Conservation (phyloP, 1,140 invertebrate genomes). For the Hesperophylax magnus region DNA sequence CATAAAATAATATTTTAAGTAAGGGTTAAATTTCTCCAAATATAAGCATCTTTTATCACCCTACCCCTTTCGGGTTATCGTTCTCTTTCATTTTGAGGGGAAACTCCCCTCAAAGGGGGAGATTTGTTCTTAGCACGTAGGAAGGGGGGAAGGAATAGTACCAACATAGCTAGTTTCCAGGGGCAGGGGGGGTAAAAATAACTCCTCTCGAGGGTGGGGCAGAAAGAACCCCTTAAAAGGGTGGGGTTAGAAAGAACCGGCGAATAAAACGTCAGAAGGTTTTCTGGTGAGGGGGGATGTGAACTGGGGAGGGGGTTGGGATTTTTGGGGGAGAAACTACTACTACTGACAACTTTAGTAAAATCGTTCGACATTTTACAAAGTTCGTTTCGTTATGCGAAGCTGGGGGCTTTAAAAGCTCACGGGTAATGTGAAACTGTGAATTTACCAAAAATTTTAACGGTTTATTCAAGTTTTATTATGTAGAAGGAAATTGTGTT, state of each 20-base stretch:
- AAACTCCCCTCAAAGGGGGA: constrained; percentile 4
- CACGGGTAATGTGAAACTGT: not conserved
- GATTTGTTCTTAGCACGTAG: constrained; percentile 33
- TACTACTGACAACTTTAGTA: constrained; percentile 29
- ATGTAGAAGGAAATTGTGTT: not conserved
- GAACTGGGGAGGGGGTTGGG: constrained; percentile 8
- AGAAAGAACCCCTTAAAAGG: constrained; percentile 23
- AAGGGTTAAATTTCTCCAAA: constrained; percentile 29
- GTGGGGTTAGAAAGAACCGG: constrained; percentile 43
- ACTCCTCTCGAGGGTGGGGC: constrained; percentile 18
- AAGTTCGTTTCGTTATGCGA: constrained; percentile 22
- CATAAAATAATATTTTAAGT: not conserved
- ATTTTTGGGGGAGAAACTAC: not conserved
- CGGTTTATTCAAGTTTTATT: not conserved
- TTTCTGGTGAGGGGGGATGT: not conserved
- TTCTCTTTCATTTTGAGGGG: constrained; percentile 19
- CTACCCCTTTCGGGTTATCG: constrained; percentile 4
- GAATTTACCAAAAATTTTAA: not conserved
- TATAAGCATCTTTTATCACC: constrained; percentile 26
- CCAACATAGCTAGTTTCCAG: not conserved
- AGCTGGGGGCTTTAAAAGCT: constrained; percentile 5
- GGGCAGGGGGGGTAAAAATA: not conserved
- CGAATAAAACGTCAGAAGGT: constrained; percentile 38
- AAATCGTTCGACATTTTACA: constrained; percentile 32
- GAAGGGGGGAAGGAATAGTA: not conserved